Evolutionary conservation across 2,888 invertebrate genomes (phyloP).

Genomic region (Microdon myrmicae): DNA sequence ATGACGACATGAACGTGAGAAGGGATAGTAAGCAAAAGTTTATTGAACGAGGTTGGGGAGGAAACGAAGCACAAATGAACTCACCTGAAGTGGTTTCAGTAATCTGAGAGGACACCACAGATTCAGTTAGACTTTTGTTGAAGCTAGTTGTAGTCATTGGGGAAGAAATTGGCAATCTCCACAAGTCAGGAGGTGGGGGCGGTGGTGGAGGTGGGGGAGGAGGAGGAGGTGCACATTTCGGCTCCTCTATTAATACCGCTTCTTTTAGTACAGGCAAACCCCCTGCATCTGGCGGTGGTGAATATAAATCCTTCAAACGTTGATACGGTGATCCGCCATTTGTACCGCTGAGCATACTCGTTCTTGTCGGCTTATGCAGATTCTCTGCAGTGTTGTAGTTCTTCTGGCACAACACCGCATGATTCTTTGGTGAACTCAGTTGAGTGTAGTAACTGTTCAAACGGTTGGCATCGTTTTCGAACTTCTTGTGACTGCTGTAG

Average conservation of each 20-base stretch:
- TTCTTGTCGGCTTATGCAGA: slow-evolving; percentile 18
- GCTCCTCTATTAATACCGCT: slow-evolving; percentile 28
- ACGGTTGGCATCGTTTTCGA: slow-evolving; percentile 65
- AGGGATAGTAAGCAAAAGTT: slow-evolving; percentile 19
- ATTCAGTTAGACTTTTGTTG: slow-evolving; percentile 16
- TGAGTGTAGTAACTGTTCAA: slow-evolving; percentile 64
- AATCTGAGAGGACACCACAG: slow-evolving; percentile 8
- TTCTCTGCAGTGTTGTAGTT: slow-evolving; percentile 36
- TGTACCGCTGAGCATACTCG: slow-evolving; percentile 25
- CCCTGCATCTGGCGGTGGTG: slow-evolving; percentile 24
- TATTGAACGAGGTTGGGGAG: slow-evolving; percentile 3
- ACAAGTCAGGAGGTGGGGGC: slow-evolving; percentile 60
- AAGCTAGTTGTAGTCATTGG: slow-evolving; percentile 17
- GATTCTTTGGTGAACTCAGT: slow-evolving; percentile 62
- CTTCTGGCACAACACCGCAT: slow-evolving; percentile 41
- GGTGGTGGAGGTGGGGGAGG: slow-evolving; percentile 61
- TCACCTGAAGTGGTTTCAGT: slow-evolving; percentile 30
- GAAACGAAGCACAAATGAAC: no score
- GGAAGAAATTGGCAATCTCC: slow-evolving; percentile 50
- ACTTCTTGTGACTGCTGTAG: slow-evolving; percentile 61
- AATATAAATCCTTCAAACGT: slow-evolving; percentile 30
- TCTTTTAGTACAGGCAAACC: slow-evolving; percentile 32
- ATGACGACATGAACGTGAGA: slow-evolving; percentile 36
- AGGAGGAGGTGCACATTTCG: slow-evolving; percentile 46
- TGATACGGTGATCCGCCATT: slow-evolving; percentile 35